Conservation (phyloP, 2,113 vertebrate genomes). For the Passer montanus region DNA sequence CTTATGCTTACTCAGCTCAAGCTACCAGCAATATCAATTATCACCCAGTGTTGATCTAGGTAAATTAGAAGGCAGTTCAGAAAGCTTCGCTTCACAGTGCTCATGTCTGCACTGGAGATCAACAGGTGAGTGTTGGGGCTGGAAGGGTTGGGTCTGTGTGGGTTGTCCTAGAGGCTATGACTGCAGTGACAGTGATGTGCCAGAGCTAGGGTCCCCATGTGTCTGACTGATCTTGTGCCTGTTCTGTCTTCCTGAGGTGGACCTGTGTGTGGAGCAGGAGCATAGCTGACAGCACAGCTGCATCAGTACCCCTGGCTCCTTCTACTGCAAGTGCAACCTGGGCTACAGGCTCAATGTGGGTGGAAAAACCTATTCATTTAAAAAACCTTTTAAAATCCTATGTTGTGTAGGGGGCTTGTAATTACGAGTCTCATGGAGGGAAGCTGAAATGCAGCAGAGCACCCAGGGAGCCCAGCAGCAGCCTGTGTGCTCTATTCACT, state of each 20-base stretch:
- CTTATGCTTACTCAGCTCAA: neutral
- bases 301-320: slow-evolving; percentile 78
- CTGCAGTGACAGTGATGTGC: fast-evolving
- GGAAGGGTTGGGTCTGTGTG: neutral
- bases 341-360: slow-evolving; percentile 82
- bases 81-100: neutral
- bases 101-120: neutral
- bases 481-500: neutral
- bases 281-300: slow-evolving; percentile 89
- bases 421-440: neutral
- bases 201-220: fast-evolving
- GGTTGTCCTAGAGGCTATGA: fast-evolving
- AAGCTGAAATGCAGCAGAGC: neutral
- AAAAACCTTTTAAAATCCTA: neutral
- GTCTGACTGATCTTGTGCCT: neutral
- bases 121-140: neutral
- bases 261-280: slow-evolving; percentile 80
- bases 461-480: neutral
- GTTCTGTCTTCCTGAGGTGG: slow-evolving; percentile 71
- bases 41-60: neutral
- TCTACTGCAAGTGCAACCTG: slow-evolving; percentile 79
- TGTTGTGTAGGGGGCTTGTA: fast-evolving
- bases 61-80: neutral
- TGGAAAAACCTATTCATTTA: slow-evolving; percentile 80
- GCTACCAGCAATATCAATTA: neutral